phyloP scores from a whole-genome alignment of 2,797 vertebrate genomes.

The Falco biarmicus region DNA sequence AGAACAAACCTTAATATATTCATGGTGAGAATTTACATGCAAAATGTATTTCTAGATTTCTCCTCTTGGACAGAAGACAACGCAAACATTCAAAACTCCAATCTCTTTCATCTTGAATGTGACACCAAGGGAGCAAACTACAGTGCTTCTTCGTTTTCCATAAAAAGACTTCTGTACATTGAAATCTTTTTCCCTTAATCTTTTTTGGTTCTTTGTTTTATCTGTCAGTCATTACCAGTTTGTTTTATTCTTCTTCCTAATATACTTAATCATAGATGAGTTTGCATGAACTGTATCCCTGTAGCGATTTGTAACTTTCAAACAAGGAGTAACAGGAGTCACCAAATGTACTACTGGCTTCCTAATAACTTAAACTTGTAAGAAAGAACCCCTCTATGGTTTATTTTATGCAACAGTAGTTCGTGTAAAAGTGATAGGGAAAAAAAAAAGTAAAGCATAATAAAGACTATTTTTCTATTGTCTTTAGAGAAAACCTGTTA shows the following conservation, averaged over 20 bases:
- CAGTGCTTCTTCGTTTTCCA: not conserved
- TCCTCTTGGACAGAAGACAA: not conserved
- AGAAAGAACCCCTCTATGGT: not conserved
- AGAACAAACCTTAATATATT: not conserved
- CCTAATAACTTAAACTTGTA: not conserved
- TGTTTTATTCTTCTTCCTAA: not conserved
- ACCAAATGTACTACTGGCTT: not conserved
- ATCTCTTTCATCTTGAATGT: not conserved
- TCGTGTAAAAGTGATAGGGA: not conserved
- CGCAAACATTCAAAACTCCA: not conserved
- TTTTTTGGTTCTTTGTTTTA: not conserved
- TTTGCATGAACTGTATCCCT: not conserved
- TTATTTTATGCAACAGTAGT: not conserved
- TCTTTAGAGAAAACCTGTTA: not conserved
- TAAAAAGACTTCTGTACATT: not conserved
- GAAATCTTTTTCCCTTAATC: not conserved
- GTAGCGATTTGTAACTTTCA: not conserved
- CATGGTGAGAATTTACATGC: not conserved
- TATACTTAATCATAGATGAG: not conserved
- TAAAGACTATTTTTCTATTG: not conserved
- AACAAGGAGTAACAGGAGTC: not conserved
- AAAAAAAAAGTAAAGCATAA: not conserved
- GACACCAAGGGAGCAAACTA: not conserved
- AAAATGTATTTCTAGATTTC: not conserved
- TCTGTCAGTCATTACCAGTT: slow-evolving; percentile 5